Evolutionary conservation across 37 sponge, comb jelly and placozoan genomes (phyloP).

Genomic region (Bolinopsis microptera): DNA sequence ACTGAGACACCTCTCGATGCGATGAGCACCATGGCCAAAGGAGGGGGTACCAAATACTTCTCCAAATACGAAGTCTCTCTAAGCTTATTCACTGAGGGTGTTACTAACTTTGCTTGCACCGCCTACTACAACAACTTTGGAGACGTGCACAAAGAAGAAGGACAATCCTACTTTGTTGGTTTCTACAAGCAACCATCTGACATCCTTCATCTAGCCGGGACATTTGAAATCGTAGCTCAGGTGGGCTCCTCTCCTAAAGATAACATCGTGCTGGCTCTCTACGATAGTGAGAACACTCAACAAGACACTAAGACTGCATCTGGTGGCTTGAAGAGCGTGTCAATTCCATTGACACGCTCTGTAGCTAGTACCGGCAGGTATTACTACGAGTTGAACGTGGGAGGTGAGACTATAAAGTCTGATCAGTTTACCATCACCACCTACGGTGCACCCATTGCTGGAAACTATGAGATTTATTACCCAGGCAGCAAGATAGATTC

Average conservation of each 20-base stretch:
- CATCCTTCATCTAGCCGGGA: neutral
- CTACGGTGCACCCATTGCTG: neutral
- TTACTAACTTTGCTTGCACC: neutral
- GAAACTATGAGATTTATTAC: neutral
- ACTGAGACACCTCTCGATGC: neutral
- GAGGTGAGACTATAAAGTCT: neutral
- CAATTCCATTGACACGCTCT: neutral
- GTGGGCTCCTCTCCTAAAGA: neutral
- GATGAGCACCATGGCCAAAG: neutral
- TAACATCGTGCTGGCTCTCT: neutral
- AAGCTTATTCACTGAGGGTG: neutral
- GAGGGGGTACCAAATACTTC: neutral
- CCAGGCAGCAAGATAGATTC: neutral
- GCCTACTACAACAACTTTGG: conserved; percentile 36
- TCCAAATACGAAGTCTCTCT: neutral
- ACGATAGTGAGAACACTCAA: neutral
- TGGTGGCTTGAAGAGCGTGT: neutral
- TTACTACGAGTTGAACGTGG: neutral
- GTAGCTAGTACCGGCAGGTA: no score
- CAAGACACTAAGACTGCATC: neutral
- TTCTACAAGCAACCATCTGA: neutral
- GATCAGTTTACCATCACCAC: neutral
- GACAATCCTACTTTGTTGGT: neutral
- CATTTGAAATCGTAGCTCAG: neutral
- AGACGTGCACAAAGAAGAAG: neutral